phyloP scores from a whole-genome alignment of 35 echinoderm and acorn worm species.

The Amphiura filiformis region DNA sequence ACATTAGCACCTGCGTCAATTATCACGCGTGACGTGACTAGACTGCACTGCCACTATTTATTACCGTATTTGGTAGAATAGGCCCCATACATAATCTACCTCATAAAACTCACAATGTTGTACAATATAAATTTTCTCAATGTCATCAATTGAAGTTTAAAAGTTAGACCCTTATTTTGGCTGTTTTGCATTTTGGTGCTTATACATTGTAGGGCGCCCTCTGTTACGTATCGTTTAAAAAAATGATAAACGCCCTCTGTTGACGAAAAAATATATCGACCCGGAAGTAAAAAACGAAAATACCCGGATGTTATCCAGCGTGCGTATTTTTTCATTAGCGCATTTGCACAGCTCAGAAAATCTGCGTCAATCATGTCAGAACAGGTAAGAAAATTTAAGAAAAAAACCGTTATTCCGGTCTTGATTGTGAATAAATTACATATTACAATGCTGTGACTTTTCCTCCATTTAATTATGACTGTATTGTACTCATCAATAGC shows the following conservation, averaged over 20 bases:
- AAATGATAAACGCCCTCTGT: neutral
- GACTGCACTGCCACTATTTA: no score
- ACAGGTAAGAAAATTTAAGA: neutral
- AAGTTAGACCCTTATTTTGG: no score
- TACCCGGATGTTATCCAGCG: neutral
- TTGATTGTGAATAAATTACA: neutral
- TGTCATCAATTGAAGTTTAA: no score
- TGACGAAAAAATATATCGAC: neutral
- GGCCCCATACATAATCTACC: no score
- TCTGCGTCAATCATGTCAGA: neutral
- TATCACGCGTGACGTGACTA: no score
- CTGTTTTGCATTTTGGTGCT: no score
- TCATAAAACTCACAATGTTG: no score
- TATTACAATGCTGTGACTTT: neutral
- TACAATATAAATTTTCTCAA: no score
- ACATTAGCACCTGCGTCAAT: no score
- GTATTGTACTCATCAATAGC: neutral
- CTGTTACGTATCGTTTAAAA: neutral
- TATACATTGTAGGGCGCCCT: no score
- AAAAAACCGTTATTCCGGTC: neutral
- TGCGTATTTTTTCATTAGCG: neutral
- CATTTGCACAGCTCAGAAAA: neutral
- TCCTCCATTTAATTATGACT: neutral
- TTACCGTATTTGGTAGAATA: no score
- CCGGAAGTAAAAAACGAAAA: neutral